Base-by-base conservation (phyloP, 2,888 invertebrate genomes). In the Trachelus iudaicus region DNA sequence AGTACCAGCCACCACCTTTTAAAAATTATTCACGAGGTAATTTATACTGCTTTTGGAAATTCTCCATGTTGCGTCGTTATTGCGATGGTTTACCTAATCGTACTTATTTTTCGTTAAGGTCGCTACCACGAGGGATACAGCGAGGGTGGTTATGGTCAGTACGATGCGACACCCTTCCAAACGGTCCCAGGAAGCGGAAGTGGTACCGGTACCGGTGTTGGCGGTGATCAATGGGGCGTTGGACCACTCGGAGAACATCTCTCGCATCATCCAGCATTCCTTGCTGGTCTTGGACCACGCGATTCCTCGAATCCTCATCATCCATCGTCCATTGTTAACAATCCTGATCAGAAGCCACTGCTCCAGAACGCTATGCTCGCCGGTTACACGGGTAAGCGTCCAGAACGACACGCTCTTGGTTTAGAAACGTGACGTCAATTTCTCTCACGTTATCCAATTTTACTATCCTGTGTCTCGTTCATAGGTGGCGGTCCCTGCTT, bases 11-110 rank as follows among this genome's bases (percentile, higher is more conserved):
- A 76, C 93, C 93, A 86, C 93, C 94, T 81, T 94, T 94, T 89
- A 96, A 96, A 92, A 94, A 94, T 87, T 96, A 95, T 91, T 93
- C 94, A 79, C 93, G 95, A 94, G 94, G 95, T 95, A 56, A 23
- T 23, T 56, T 23, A 9, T 56, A 23, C 23, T 56, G 23, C 15
- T 40, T 40, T 12, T 12, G 12, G 23, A 15, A 56, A 23, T 23
- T 56, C 0, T 9, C 0, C 2, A 9, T 56, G 1, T 56, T 56
- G 2, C 2, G 1, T 9, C 23, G 1, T 9, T 9, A 9, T 23
- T 23, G 9, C 0, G 23, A 23, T 9, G 56, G 9, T 23, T 9
- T 9, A 23, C 56, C 56, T 56, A 2, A 56, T 23, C 2, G 2
- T 23, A 9, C 9, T 56, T 23, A 23, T 34, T 74, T 23, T 56